Evolutionary conservation across 1,140 invertebrate genomes (phyloP), one percentile per base, ranked within the genome.

Genomic region (Macrobrachium rosenbergii): DNA sequence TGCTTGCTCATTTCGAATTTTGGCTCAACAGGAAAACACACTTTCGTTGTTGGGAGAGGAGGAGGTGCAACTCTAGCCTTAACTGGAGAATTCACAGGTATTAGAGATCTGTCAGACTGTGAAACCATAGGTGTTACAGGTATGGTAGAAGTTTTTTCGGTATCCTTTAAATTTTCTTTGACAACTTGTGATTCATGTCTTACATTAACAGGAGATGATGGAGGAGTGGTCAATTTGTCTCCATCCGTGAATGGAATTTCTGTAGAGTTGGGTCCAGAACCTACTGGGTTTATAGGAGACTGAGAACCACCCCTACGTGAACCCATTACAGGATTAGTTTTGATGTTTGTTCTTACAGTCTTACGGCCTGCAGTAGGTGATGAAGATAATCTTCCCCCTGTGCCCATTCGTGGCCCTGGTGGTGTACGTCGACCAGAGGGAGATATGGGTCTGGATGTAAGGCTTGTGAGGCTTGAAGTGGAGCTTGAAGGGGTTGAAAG

Each of bases 401-500:
- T 89, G 45, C 89, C 89, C 79, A 89, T 82, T 2, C 87, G 83
- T n/a, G 89, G 89, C 28, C 86, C 89, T 14, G 89, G 89, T 63
- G 86, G 89, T 23, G 89, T 89, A 52, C 87, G 82, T 43, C 87
- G 77, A 10, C 89, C 89, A 19, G 89, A 89, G 17, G 89, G 89
- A 21, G 89, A 89, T 37, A 85, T 89, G n/a, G 89, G 89, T 28
- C 89, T 80, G 62, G 83, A 82, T 5, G 84, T 62, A 17, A 89
- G 52, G 69, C 86, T 89, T n/a, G 89, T 88, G 21, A 89, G 83
- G 73, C 89, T 89, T 7, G 89, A 89, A 21, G 82, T 89, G 16
- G 89, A 89, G 75, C 86, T 89, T 43, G 89, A 89, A 52, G 89
- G 89, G 37, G 89, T 89, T 16, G 89, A 89, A 14, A 86, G 67